Percentiles rank a stretch among this genome's conserved stretches.
Evolutionary conservation across 30 jellyfish, hydroid and myxozoan species (phyloP).

Genomic region (Pelagia noctiluca): DNA sequence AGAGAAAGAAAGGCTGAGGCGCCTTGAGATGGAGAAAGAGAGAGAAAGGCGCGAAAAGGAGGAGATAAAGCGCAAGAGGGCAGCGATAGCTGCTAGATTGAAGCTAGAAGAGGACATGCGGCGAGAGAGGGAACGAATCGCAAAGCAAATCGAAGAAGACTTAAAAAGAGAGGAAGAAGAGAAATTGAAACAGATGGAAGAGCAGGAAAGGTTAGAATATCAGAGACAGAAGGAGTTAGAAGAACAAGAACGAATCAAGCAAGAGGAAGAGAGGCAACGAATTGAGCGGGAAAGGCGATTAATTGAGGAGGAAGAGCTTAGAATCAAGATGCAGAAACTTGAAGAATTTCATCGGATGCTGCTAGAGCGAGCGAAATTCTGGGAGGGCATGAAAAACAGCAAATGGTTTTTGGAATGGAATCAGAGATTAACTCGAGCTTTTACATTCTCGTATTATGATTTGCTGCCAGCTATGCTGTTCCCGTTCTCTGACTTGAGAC

Average conservation of each 20-base stretch:
- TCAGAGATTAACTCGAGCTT: constrained; percentile 78
- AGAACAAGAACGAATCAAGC: constrained; percentile 61
- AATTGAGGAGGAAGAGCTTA: constrained; percentile 75
- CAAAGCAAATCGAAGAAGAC: constrained; percentile 75
- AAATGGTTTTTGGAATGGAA: constrained; percentile 60
- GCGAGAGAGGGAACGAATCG: constrained; percentile 72
- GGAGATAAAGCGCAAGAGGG: constrained; percentile 62
- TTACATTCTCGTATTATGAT: constrained; percentile 84
- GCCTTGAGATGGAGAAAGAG: constrained; percentile 55
- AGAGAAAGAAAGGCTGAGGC: constrained; percentile 46
- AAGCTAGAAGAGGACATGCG: constrained; percentile 59
- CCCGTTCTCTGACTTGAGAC: constrained; percentile 60
- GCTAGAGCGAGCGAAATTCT: constrained; percentile 66
- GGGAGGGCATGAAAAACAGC: constrained; percentile 74
- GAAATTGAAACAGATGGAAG: constrained; percentile 72
- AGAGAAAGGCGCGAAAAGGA: constrained; percentile 64
- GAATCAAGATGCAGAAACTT: constrained; percentile 66
- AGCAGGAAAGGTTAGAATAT: constrained; percentile 63
- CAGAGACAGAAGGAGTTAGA: constrained; percentile 58
- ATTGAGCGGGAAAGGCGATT: constrained; percentile 55
- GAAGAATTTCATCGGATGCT: constrained; percentile 68
- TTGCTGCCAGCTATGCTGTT: constrained; percentile 72
- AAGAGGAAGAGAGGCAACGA: constrained; percentile 73
- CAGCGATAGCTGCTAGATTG: constrained; percentile 66
- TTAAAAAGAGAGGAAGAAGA: constrained; percentile 78